Evolutionary conservation across 1,140 invertebrate species (phyloP).

Genomic region (Drosophila fuyamai): DNA sequence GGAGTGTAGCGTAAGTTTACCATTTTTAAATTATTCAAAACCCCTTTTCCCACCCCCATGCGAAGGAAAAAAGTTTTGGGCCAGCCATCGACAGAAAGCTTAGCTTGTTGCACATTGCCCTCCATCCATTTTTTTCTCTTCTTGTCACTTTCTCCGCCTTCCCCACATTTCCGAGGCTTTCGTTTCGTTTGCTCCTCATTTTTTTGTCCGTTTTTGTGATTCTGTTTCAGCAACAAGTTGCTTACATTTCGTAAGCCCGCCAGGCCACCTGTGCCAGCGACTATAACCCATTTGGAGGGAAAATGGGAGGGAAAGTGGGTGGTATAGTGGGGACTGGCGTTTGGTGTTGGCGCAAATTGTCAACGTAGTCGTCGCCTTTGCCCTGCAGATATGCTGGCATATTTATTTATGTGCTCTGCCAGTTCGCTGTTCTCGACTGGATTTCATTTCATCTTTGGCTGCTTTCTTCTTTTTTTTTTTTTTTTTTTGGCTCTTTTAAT

Average conservation of each 20-base stretch:
- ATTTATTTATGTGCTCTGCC: slow-evolving; percentile 58
- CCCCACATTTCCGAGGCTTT: slow-evolving; percentile 8
- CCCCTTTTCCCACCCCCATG: not conserved
- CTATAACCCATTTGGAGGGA: slow-evolving; percentile 33
- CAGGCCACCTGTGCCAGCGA: slow-evolving; percentile 39
- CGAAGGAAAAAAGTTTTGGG: not conserved
- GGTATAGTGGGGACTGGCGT: not conserved
- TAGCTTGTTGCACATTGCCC: slow-evolving; percentile 30
- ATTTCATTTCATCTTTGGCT: slow-evolving; percentile 51
- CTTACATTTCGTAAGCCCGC: slow-evolving; percentile 47
- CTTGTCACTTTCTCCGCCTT: slow-evolving; percentile 8
- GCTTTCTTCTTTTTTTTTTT: slow-evolving; percentile 23
- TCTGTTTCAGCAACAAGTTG: slow-evolving; percentile 63
- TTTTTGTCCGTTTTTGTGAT: slow-evolving; percentile 8
- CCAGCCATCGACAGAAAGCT: slow-evolving; percentile 3
- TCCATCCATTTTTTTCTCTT: slow-evolving; percentile 2
- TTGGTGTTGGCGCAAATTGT: slow-evolving; percentile 42
- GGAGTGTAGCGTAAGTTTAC: not conserved
- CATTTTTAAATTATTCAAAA: slow-evolving; percentile 17
- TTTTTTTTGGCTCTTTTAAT: slow-evolving; percentile 45
- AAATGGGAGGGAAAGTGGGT: not conserved
- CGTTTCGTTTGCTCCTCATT: slow-evolving; percentile 23
- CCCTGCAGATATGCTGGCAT: slow-evolving; percentile 51
- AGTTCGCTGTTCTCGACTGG: slow-evolving; percentile 39
- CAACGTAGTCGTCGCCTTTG: slow-evolving; percentile 27